Evolutionary conservation across 2,888 invertebrate genomes (phyloP).

Genomic region (Sphecodes monilicornis): DNA sequence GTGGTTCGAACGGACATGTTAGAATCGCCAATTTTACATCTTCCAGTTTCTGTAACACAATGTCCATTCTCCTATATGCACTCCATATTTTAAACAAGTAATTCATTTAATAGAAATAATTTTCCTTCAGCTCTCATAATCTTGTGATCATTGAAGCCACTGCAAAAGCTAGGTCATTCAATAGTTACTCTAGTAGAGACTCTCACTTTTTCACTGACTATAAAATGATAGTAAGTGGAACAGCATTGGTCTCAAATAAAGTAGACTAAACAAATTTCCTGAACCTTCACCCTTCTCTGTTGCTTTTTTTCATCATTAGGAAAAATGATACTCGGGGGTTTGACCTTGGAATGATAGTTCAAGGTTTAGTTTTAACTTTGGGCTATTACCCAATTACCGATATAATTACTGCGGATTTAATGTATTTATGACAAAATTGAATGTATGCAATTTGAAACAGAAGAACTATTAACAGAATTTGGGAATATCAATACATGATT

Average conservation of each 20-base stretch:
- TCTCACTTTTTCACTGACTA: slow-evolving; percentile 8
- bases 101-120: background rate
- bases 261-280: slow-evolving; percentile 10
- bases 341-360: too few species aligned
- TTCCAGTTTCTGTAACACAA: slow-evolving; percentile 86
- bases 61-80: slow-evolving; percentile 8
- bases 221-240: slow-evolving; percentile 16
- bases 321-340: background rate
- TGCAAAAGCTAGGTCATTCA: slow-evolving; percentile 26
- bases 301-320: slow-evolving; percentile 50
- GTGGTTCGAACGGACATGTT: slow-evolving; percentile 99
- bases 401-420: too few species aligned
- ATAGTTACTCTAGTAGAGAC: slow-evolving; percentile 28
- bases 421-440: too few species aligned
- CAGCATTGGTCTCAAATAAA: slow-evolving; percentile 10
- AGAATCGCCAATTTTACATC: slow-evolving; percentile 98
- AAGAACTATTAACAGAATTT: too few species aligned
- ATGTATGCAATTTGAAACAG: too few species aligned
- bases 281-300: slow-evolving; percentile 48
- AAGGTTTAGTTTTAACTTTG: too few species aligned
- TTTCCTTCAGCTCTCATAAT: slow-evolving; percentile 59
- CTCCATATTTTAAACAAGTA: background rate
- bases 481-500: too few species aligned
- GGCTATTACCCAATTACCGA: too few species aligned
- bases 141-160: slow-evolving; percentile 59